Base-by-base conservation (phyloP, 30 jellyfish, hydroid and myxozoan genomes). In the Aurelia sp. region DNA sequence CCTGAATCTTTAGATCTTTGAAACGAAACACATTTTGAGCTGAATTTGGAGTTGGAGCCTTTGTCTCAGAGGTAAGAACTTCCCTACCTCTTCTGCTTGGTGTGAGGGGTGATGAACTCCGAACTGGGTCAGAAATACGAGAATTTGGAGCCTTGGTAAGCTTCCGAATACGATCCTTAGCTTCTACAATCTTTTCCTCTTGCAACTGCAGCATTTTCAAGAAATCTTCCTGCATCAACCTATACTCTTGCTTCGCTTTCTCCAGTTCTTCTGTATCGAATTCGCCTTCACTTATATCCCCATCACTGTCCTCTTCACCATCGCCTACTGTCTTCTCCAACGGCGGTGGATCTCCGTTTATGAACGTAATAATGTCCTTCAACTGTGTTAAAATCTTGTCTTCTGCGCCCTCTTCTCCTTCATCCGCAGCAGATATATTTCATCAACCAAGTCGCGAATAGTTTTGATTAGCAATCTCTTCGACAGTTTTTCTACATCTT, bases 21-120 rank as follows among this genome's bases (percentile, higher is more conserved):
- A n/a, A n/a, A n/a, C n/a, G n/a, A n/a, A 81, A 66, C n/a, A 81
- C 38, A 63, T 66, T 47, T 19, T 67, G 78, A 13, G 67, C 67
- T 57, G 24, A 64, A 15, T 64, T 68, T 20, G 22, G 67, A 17
- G 41, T 63, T 44, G 64, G 19, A 79, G 41, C 60, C 47, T 79
- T 79, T 79, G 67, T 44, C 17, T 47, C 16, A 79, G 55, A 27
- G 44, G 69, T 68, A 68, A 22, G 24, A 51, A 24, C 81, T 79
- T 79, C 33, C 74, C 79, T 79, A 20, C 75, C 55, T 79, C 33
- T 61, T 40, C 11, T 68, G 30, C 11, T 68, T 15, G 57, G 24
- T 68, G 5, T 48, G 58, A 48, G 58, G 48, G 80, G 58, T 68
- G 80, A 30, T 68, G 80, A 48, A 31, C 59, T 68, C 4, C 40